Evolutionary conservation across 2,113 vertebrate genomes (phyloP).

Genomic region (Ranitomeya imitator): DNA sequence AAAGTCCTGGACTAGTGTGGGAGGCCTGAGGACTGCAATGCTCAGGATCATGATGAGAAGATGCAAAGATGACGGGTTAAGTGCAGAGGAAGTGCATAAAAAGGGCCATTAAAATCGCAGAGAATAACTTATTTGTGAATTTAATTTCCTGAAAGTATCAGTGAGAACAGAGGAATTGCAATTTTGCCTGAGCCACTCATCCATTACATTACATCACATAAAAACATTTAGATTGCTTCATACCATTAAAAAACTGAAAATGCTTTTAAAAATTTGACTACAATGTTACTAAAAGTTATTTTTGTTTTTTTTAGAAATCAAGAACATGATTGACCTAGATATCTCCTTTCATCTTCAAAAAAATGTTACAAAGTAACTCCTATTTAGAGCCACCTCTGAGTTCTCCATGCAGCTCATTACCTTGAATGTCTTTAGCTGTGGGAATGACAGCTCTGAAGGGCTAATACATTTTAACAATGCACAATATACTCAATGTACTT

Average conservation of each 20-base stretch:
- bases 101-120: too few relatives aligned
- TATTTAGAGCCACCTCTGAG: conserved; percentile 2
- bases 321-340: not conserved
- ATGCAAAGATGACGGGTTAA: too few relatives aligned
- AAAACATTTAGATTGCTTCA: not conserved
- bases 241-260: not conserved
- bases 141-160: too few relatives aligned
- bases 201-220: not conserved
- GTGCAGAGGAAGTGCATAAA: too few relatives aligned
- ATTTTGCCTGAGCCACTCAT: too few relatives aligned
- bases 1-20: too few relatives aligned
- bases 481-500: conserved; percentile 10
- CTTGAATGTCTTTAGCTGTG: not conserved
- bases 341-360: conserved; percentile 33
- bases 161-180: too few relatives aligned
- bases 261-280: not conserved
- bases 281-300: not conserved
- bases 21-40: too few relatives aligned
- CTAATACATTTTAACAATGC: conserved; percentile 19
- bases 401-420: conserved; percentile 8
- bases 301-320: not conserved
- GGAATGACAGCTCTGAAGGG: not conserved
- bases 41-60: too few relatives aligned
- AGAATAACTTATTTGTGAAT: too few relatives aligned
- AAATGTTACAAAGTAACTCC: not conserved